phyloP scores from a whole-genome alignment of 2,888 invertebrate species.

The Caenorhabditis sp. region DNA sequence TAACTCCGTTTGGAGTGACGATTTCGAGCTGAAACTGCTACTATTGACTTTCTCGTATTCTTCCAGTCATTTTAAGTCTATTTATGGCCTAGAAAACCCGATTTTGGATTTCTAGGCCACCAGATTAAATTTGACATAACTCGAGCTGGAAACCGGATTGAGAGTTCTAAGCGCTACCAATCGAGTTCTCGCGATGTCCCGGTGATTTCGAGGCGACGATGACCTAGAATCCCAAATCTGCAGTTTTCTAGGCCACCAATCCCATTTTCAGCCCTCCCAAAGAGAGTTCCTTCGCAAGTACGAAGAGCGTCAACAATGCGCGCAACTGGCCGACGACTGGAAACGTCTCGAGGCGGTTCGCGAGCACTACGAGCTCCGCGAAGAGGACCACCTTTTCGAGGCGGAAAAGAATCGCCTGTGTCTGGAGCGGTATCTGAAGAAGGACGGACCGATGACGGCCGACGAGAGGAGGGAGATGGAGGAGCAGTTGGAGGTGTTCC shows the following conservation, averaged over 20 bases:
- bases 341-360: constrained; percentile 23
- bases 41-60: no score
- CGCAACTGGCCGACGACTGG: constrained; percentile 22
- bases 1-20: no score
- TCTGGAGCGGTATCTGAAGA: constrained; percentile 16
- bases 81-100: no score
- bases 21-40: no score
- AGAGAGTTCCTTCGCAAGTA: not conserved
- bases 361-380: constrained; percentile 15
- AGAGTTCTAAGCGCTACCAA: no score
- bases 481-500: not conserved
- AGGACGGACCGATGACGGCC: not conserved
- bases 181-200: no score
- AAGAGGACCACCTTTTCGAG: constrained; percentile 25
- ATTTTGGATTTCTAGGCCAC: no score
- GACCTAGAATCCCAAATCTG: no score
- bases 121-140: no score
- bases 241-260: constrained; percentile 1
- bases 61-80: no score
- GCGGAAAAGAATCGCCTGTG: constrained; percentile 9
- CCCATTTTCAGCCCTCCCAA: not conserved
- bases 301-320: constrained; percentile 12
- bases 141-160: no score
- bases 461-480: constrained; percentile 1
- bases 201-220: no score